Percentiles rank a stretch among this genome's conserved stretches.
These are phyloP conservation scores for Indri indri DNA, from an alignment of 2,113 vertebrate species.

Conservation along the genomic window DNA sequence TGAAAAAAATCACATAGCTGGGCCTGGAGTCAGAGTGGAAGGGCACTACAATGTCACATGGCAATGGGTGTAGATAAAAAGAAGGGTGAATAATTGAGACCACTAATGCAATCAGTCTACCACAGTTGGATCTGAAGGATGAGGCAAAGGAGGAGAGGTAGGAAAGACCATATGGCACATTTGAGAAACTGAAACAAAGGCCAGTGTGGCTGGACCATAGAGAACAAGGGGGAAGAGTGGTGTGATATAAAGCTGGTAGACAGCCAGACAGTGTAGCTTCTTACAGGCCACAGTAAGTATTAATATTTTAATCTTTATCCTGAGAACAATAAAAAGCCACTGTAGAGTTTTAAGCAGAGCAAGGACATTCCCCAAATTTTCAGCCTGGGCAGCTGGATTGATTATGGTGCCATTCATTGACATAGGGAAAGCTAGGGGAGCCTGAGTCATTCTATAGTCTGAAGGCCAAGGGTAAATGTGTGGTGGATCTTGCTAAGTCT, in stretches of 20 bases:
- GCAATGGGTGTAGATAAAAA: neutral
- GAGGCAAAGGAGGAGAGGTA: neutral
- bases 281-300: neutral
- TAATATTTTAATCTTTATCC: neutral
- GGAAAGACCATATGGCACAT: neutral
- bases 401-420: neutral
- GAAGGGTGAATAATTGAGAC: neutral
- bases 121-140: neutral
- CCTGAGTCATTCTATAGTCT: neutral
- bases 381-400: neutral
- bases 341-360: neutral
- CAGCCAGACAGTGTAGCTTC: neutral
- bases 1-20: neutral
- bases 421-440: neutral
- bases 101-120: neutral
- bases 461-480: neutral
- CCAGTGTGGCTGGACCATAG: neutral
- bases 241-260: neutral
- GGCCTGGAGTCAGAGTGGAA: neutral
- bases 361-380: neutral
- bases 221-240: neutral
- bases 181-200: slow-evolving; percentile 7
- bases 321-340: neutral
- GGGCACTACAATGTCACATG: neutral
- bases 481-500: neutral